Base-by-base conservation (phyloP, 2,797 vertebrate species). In the Pempheris klunzingeri region DNA sequence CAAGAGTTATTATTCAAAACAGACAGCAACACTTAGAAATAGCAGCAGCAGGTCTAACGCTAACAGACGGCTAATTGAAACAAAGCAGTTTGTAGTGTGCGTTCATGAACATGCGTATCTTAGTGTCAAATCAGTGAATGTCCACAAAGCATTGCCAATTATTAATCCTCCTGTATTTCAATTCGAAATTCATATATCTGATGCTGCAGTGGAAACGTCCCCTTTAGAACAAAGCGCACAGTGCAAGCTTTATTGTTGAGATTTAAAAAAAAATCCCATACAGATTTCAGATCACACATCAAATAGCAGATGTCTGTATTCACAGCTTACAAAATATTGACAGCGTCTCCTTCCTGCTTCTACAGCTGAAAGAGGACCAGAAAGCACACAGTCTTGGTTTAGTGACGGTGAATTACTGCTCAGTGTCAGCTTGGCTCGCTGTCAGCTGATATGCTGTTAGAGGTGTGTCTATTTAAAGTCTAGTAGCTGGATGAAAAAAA, bases 381-480 rank as follows among this genome's bases (percentile, higher is more conserved):
- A 18, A 60, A 20, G 36, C 78, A 15, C 24, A 3, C 4, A 53
- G 44, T 79, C 36, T 47, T 65, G 57, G 41, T 62, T 52, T 53
- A 73, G 22, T 39, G 72, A 57, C 71, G 70, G 22, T 67, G 55
- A 74, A 62, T 70, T 38, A 66, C 46, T 57, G 65, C 59, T 80
- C 58, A 22, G 52, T 63, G 61, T 81, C 81, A 65, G 55, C 28
- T n/a, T 47, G 73, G 77, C 74, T 73, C 32, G 2, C 60, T 70
- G 74, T 88, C 84, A 86, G 83, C 81, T 87, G 84, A 84, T 83
- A 76, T 26, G 53, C 69, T 54, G 44, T 63, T 28, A 88, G 70
- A 60, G 70, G 47, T 80, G 74, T 32, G 66, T 79, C 78, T 90
- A 88, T 90, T 88, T 88, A 81, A 83, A 88, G 84, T 78, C 72